Percentiles rank a stretch among this genome's conserved stretches.
Conservation (phyloP, 2,113 vertebrate genomes). For the Ceyx cyanopectus region DNA sequence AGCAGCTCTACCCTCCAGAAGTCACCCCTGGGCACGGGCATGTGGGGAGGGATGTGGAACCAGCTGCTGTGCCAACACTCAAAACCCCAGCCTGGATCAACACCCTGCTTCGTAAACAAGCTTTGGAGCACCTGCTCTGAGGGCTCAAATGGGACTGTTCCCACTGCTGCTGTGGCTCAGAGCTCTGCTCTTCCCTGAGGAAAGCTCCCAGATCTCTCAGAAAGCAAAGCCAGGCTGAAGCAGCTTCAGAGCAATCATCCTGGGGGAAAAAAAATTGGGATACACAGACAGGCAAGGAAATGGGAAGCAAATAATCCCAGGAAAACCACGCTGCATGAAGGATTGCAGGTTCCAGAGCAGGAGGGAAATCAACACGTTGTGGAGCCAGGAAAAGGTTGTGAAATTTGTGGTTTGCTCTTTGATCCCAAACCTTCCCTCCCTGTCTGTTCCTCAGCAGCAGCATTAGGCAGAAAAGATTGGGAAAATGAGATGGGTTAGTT, state of each 20-base stretch:
- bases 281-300: neutral
- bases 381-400: slow-evolving; percentile 40
- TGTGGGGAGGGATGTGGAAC: neutral
- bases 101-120: neutral
- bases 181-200: neutral
- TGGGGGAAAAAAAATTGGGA: neutral
- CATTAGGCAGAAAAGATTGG: slow-evolving; percentile 37
- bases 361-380: slow-evolving; percentile 28
- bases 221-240: neutral
- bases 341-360: slow-evolving; percentile 18
- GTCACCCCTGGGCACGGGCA: neutral
- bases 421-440: slow-evolving; percentile 38
- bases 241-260: neutral
- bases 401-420: slow-evolving; percentile 9
- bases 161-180: neutral
- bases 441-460: slow-evolving; percentile 19
- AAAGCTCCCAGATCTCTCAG: neutral
- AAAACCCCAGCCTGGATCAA: neutral
- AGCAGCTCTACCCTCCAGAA: neutral
- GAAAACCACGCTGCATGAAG: slow-evolving; percentile 11
- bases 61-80: neutral
- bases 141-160: neutral
- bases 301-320: slow-evolving; percentile 9
- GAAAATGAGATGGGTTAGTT: slow-evolving; percentile 27
- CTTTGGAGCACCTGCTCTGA: slow-evolving; percentile 15